These are phyloP conservation scores for Toxonevra muliebris DNA, from an alignment of 2,888 invertebrate species.

Conservation along the genomic window DNA sequence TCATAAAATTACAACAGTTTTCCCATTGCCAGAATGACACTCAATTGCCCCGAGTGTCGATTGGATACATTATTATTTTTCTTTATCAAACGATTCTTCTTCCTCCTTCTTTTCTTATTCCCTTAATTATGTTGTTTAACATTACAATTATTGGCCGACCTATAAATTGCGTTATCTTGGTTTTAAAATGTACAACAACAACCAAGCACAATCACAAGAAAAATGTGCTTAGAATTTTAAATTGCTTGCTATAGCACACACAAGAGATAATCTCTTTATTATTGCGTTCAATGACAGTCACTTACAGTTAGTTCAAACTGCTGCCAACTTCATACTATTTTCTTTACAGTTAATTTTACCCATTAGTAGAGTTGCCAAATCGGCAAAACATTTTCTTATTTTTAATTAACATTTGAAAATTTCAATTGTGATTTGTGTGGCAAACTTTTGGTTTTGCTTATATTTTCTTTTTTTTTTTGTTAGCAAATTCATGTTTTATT, in stretches of 20 bases:
- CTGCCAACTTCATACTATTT: no score
- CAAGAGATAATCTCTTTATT: not conserved
- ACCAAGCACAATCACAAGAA: not conserved
- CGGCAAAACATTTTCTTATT: no score
- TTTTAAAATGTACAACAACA: not conserved
- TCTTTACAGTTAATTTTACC: no score
- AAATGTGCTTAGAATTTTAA: constrained; percentile 34
- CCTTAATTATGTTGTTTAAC: constrained; percentile 44
- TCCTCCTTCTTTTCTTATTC: no score
- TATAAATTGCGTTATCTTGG: constrained; percentile 40
- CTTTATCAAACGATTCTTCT: no score
- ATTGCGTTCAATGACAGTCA: no score
- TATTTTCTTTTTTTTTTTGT: not conserved
- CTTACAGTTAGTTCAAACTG: no score
- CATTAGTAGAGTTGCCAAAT: no score
- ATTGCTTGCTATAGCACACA: constrained; percentile 17
- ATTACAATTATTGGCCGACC: constrained; percentile 41
- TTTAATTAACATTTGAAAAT: not conserved
- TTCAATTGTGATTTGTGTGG: not conserved
- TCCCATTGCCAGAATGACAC: no score
- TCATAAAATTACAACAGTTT: no score
- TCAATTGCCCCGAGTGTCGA: no score
- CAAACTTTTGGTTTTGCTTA: not conserved
- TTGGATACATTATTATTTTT: no score
- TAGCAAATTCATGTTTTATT: not conserved